phyloP scores from a whole-genome alignment of 2,113 vertebrate genomes.

The Motacilla alba region DNA sequence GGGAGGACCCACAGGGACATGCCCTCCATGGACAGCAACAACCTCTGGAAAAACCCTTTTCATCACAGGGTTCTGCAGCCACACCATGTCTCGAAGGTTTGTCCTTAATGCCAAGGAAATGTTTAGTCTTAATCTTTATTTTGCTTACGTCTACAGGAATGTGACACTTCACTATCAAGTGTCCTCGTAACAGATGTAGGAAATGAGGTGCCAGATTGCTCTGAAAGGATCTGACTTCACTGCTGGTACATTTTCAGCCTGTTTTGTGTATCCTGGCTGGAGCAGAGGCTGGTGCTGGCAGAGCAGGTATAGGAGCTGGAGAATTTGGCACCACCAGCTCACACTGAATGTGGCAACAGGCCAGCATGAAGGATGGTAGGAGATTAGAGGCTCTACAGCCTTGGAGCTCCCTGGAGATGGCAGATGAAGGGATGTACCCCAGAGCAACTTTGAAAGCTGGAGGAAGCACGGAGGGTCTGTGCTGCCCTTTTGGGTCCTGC shows the following conservation, averaged over 20 bases:
- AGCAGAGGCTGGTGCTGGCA: not conserved
- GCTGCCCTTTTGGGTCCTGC: not conserved
- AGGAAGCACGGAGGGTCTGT: not conserved
- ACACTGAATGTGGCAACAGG: fast-evolving
- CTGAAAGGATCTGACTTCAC: not conserved
- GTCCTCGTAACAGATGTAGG: not conserved
- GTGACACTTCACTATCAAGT: not conserved
- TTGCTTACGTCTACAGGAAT: slow-evolving; percentile 27
- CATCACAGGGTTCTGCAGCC: not conserved
- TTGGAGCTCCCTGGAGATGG: not conserved
- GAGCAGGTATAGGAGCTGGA: not conserved
- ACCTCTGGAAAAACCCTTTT: not conserved
- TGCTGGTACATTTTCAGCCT: not conserved
- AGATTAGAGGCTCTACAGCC: not conserved
- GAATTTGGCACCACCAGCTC: not conserved
- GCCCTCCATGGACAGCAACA: not conserved
- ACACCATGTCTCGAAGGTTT: not conserved
- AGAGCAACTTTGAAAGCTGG: not conserved
- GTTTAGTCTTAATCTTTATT: slow-evolving; percentile 34
- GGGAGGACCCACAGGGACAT: not conserved
- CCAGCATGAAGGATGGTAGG: not conserved
- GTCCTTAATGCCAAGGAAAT: not conserved
- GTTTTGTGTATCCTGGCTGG: not conserved
- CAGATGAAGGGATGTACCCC: not conserved
- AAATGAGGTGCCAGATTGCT: not conserved